Percentiles rank a stretch among this genome's conserved stretches.
Conservation (phyloP, 2,797 vertebrate species). For the Rhabdophis nuchalis region DNA sequence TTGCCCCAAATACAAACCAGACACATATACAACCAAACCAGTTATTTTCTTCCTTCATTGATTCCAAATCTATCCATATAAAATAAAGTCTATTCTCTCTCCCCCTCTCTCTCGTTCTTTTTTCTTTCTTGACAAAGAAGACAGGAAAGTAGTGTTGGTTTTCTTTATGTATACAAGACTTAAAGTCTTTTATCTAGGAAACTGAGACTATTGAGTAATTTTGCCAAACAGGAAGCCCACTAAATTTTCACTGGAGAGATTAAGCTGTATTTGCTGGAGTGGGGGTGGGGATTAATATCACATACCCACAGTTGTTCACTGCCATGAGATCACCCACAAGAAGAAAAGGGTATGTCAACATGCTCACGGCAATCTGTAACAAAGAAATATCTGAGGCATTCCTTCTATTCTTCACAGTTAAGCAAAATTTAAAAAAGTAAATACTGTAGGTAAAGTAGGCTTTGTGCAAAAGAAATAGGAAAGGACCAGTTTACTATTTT, state of each 20-base stretch:
- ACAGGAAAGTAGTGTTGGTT: not conserved
- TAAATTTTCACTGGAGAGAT: not conserved
- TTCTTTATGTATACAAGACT: conserved; percentile 31
- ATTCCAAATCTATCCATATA: not conserved
- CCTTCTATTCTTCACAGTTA: not conserved
- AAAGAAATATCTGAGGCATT: conserved; percentile 11
- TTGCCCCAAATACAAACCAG: not conserved
- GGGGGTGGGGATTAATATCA: conserved; percentile 13
- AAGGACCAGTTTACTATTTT: not conserved
- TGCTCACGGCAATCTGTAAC: conserved; percentile 82
- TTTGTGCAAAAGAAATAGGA: not conserved
- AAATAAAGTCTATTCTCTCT: not conserved
- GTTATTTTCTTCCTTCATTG: not conserved
- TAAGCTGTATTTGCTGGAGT: conserved; percentile 10
- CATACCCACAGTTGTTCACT: conserved; percentile 87
- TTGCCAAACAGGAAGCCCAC: conserved; percentile 24
- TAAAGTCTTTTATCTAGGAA: conserved; percentile 43
- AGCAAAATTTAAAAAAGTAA: not conserved
- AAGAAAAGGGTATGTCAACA: conserved; percentile 85
- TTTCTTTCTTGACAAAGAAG: not conserved
- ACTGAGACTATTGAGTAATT: conserved; percentile 33
- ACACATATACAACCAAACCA: not conserved
- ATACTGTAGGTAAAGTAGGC: not conserved
- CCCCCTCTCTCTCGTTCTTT: not conserved
- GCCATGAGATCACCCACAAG: conserved; percentile 86